Evolutionary conservation across 2,888 invertebrate species (phyloP).

Genomic region (Ctenicera cuprea): DNA sequence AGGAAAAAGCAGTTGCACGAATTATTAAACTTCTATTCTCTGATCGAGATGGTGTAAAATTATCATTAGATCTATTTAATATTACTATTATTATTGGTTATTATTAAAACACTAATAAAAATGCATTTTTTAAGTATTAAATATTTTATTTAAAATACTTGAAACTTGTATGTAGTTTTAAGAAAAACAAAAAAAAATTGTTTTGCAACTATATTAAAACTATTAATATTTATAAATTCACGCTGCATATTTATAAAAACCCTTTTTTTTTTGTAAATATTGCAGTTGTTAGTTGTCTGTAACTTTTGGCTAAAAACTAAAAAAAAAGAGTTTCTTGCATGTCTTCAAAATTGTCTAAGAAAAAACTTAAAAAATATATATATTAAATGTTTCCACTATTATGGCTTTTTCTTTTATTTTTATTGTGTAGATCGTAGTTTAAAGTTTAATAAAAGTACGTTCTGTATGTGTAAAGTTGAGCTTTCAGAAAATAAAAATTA

Average conservation of each 20-base stretch:
- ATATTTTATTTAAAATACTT: constrained; percentile 20
- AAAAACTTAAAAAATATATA: constrained; percentile 7
- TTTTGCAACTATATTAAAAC: constrained; percentile 1
- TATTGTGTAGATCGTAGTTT: constrained; percentile 32
- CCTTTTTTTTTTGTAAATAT: constrained; percentile 7
- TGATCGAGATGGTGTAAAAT: background rate
- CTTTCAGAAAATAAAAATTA: background rate
- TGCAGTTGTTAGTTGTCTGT: constrained; percentile 1
- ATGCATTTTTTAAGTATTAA: constrained; percentile 30
- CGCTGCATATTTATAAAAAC: constrained; percentile 4
- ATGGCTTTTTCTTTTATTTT: constrained; percentile 24
- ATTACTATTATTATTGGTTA: constrained; percentile 4
- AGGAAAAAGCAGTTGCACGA: constrained; percentile 11
- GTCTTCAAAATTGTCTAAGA: constrained; percentile 8
- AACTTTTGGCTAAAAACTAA: background rate
- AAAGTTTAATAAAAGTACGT: constrained; percentile 31
- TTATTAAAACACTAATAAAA: background rate
- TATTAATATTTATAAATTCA: constrained; percentile 3
- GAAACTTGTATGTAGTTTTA: constrained; percentile 15
- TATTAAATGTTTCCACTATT: constrained; percentile 25
- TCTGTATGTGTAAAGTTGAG: constrained; percentile 18
- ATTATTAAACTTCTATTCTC: constrained; percentile 3
- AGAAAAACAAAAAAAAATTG: background rate
- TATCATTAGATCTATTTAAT: constrained; percentile 1
- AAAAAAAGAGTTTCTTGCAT: constrained; percentile 20